A percentile compares a stretch with the other conserved stretches of the same genome.
Evolutionary conservation across 2,888 invertebrate genomes (phyloP).

Genomic region (Pachymerium ferrugineum): DNA sequence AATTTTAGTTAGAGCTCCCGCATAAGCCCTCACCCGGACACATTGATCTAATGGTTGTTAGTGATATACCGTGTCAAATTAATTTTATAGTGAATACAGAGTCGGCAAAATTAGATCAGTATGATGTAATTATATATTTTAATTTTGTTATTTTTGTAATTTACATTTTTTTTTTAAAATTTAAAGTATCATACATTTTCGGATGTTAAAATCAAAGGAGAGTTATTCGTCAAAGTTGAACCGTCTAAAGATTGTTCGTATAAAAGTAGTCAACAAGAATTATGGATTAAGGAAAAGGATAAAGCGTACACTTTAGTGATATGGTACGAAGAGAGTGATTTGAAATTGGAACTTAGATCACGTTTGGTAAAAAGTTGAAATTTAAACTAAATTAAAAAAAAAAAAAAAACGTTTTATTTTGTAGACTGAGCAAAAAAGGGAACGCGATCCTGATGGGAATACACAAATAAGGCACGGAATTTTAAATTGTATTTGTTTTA

Average conservation of each 20-base stretch:
- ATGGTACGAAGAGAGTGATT: background rate
- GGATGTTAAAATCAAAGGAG: background rate
- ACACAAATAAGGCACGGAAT: too few species aligned
- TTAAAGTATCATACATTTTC: background rate
- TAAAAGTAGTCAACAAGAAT: background rate
- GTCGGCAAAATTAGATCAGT: background rate
- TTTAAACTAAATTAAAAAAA: background rate
- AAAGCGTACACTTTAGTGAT: background rate
- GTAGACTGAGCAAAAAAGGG: too few species aligned
- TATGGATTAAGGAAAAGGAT: background rate
- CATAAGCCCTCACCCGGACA: background rate
- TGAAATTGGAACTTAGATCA: background rate
- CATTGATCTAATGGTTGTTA: background rate
- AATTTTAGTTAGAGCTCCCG: too few species aligned
- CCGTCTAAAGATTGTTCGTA: background rate
- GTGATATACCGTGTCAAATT: background rate
- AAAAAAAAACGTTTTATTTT: too few species aligned
- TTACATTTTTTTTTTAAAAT: background rate
- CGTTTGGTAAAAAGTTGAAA: background rate
- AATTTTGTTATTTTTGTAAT: background rate
- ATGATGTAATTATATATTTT: background rate
- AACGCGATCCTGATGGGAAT: too few species aligned
- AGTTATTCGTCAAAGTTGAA: background rate
- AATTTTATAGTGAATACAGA: background rate
- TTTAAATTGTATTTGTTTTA: too few species aligned